These are phyloP conservation scores for Darevskia mixta DNA, from an alignment of 2,797 vertebrate species.

Conservation along the genomic window DNA sequence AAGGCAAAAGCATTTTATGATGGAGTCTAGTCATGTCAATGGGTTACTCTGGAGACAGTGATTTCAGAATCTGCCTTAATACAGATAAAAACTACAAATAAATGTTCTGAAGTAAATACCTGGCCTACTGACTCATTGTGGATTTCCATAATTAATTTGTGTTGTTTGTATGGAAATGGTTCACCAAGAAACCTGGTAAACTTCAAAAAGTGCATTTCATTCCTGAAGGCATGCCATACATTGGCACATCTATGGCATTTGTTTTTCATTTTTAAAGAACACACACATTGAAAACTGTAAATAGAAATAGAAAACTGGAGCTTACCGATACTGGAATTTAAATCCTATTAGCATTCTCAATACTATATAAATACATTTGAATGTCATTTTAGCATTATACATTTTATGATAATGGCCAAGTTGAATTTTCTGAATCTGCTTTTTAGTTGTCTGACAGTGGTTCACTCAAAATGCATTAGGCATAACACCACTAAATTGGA, in stretches of 20 bases:
- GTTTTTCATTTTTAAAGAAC: not conserved
- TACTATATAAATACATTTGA: not conserved
- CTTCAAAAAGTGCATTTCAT: not conserved
- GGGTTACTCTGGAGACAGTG: not conserved
- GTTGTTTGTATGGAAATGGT: no score
- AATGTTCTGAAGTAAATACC: not conserved
- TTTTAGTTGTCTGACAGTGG: not conserved
- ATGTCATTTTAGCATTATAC: not conserved
- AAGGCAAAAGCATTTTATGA: not conserved
- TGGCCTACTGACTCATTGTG: not conserved
- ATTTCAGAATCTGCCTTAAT: slow-evolving; percentile 5
- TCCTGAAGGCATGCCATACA: not conserved
- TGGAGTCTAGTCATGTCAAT: not conserved
- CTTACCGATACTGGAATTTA: not conserved
- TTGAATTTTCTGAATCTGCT: not conserved
- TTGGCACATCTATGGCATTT: no score
- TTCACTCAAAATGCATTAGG: not conserved
- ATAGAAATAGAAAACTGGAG: not conserved
- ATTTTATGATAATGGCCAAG: not conserved
- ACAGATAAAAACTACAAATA: not conserved
- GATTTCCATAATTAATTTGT: slow-evolving; percentile 22
- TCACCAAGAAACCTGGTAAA: not conserved
- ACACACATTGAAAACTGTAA: no score
- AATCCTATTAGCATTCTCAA: not conserved
- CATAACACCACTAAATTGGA: not conserved